Conservation (phyloP, 2,797 vertebrate genomes). For the Tarsius wallacei region DNA sequence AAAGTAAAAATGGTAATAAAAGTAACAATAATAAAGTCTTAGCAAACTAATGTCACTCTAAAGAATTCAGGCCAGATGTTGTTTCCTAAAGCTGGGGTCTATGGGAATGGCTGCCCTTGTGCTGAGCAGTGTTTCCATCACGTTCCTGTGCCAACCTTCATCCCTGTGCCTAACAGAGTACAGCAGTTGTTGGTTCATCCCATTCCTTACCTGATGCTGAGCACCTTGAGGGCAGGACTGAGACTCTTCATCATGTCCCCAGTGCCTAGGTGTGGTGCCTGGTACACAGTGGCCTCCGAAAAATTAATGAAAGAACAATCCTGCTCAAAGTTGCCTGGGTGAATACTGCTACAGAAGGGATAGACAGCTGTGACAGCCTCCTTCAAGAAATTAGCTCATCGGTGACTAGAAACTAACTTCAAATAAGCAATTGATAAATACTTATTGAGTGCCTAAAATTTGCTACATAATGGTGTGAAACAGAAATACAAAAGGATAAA, state of each 20-base stretch:
- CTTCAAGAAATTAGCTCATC: background rate
- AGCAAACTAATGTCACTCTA: background rate
- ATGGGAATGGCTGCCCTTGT: fast-evolving
- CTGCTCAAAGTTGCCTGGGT: background rate
- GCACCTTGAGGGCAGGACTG: background rate
- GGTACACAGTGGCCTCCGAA: background rate
- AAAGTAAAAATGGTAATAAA: background rate
- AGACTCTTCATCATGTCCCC: background rate
- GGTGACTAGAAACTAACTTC: background rate
- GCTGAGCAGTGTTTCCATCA: fast-evolving
- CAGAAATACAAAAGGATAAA: background rate
- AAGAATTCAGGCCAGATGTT: background rate
- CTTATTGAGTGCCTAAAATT: background rate
- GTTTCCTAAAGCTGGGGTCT: background rate
- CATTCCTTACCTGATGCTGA: fast-evolving
- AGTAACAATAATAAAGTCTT: background rate
- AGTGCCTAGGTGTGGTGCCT: background rate
- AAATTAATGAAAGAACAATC: background rate
- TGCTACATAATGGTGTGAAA: background rate
- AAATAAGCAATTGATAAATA: background rate
- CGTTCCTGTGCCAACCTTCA: background rate
- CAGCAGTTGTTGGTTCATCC: fast-evolving
- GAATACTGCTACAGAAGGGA: background rate
- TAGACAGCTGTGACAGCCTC: background rate
- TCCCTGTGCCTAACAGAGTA: too few relatives aligned